Evolutionary conservation across 2,888 invertebrate species (phyloP), one percentile per base, ranked within the genome.

Genomic region (Nomada fabriciana): DNA sequence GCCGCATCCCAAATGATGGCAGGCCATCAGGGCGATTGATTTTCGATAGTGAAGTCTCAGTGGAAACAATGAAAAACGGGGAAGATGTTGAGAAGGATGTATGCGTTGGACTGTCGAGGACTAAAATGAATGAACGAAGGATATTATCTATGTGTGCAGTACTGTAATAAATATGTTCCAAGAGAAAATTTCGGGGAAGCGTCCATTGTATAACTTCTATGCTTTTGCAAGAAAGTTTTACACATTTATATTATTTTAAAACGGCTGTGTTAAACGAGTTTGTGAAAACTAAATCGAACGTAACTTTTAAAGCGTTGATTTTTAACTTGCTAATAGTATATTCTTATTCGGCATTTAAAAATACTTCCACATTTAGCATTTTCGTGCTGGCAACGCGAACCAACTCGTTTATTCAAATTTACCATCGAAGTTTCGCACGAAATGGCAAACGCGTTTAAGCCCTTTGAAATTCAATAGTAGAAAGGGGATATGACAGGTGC

Each of bases 351-450:
- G 5, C 7, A 36, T 36, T 36, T 36, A 36, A 36, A 36, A 36
- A 36, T 36, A 36, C 36, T 36, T 36, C 36, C 36, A 36, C 47
- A 15, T 47, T 73, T 60, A 68, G 36, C 59, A 64, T 47, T 52
- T 47, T 36, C 50, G 29, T 68, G 59, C 47, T 76, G 76, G 72
- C 67, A 76, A 71, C 76, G 68, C 69, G 64, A 18, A 59, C 76
- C n/a, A 42, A 55, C 29, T 60, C 29, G 73, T 64, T 82, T 82
- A 73, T 73, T 76, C 82, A 68, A 82, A 81, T 82, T 73, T 64
- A 82, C 76, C 55, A 50, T 52, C 43, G 18, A 11, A 55, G 43
- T 23, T 61, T 25, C 52, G 76, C 25, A 69, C 72, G 64, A 42
- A 68, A 69, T 60, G 76, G 72, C 76, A 69, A 69, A n/a, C 72